These are phyloP conservation scores for Cataglyphis livida DNA, from an alignment of 2,888 invertebrate species.

Conservation along the genomic window DNA sequence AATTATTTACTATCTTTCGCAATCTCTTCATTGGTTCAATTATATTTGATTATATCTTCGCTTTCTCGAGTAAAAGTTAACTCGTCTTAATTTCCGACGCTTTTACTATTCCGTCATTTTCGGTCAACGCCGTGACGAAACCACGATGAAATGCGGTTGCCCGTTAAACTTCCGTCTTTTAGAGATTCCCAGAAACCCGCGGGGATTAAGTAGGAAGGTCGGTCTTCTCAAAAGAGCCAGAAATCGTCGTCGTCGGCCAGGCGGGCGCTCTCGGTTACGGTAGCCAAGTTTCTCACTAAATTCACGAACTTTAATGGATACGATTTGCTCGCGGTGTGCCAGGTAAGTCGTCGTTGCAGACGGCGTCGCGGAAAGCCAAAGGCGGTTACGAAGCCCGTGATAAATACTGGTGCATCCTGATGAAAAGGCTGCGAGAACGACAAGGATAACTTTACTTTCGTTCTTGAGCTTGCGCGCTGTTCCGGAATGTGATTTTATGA, in stretches of 20 bases:
- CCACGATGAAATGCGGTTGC: slow-evolving; percentile 28
- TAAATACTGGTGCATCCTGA: slow-evolving; percentile 43
- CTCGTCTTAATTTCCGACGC: slow-evolving; percentile 14
- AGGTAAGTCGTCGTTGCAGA: slow-evolving; percentile 45
- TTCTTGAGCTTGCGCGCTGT: slow-evolving; percentile 13
- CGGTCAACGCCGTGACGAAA: background rate
- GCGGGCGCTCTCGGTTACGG: slow-evolving; percentile 67
- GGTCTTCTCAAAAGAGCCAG: slow-evolving; percentile 57
- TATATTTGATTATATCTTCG: background rate
- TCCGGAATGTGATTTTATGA: slow-evolving; percentile 14
- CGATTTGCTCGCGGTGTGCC: slow-evolving; percentile 68
- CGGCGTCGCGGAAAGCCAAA: slow-evolving; percentile 47
- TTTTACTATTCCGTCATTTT: slow-evolving; percentile 20
- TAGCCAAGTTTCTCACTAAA: slow-evolving; percentile 79
- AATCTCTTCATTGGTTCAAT: background rate
- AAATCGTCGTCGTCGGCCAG: slow-evolving; percentile 47
- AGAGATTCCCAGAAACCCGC: slow-evolving; percentile 26
- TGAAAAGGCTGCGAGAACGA: slow-evolving; percentile 19
- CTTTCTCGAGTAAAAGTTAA: background rate
- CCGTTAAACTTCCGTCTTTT: slow-evolving; percentile 40
- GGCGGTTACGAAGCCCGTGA: slow-evolving; percentile 39
- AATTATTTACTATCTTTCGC: background rate
- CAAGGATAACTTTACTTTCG: slow-evolving; percentile 33
- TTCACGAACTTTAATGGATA: slow-evolving; percentile 74
- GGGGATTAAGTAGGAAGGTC: slow-evolving; percentile 52